Percentiles rank a stretch among this genome's conserved stretches.
These are phyloP conservation scores for Gadopsis marmoratus DNA, from an alignment of 2,797 vertebrate genomes.

Conservation along the genomic window DNA sequence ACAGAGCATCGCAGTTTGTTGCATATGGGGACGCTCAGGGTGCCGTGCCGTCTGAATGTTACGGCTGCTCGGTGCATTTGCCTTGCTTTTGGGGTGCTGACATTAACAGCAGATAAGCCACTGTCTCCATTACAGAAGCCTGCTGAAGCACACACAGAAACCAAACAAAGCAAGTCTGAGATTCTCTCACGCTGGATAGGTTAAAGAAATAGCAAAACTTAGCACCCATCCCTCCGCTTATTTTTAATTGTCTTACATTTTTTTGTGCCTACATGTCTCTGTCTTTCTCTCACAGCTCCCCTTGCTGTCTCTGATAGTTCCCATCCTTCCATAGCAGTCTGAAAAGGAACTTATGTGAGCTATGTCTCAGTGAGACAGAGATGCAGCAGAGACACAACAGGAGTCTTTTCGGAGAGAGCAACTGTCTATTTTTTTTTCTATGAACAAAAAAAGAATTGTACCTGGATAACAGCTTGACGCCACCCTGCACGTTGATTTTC, in stretches of 20 bases:
- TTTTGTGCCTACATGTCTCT: not conserved
- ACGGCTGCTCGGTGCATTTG: no score
- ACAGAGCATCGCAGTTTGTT: no score
- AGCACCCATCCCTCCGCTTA: not conserved
- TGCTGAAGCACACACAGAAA: not conserved
- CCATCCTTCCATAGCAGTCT: slow-evolving; percentile 17
- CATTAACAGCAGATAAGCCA: not conserved
- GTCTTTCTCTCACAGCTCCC: not conserved
- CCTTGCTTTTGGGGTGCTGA: not conserved
- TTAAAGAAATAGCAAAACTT: not conserved
- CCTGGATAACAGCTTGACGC: slow-evolving; percentile 20
- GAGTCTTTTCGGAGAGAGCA: not conserved
- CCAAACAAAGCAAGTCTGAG: not conserved
- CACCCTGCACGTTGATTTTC: slow-evolving; percentile 14
- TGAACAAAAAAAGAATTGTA: not conserved
- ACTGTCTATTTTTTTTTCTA: not conserved
- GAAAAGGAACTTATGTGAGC: slow-evolving; percentile 23
- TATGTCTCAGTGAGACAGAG: slow-evolving; percentile 12
- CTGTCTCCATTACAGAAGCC: not conserved
- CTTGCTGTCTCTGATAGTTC: slow-evolving; percentile 11
- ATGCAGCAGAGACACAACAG: slow-evolving; percentile 8
- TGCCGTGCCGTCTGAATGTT: no score
- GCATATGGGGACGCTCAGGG: no score
- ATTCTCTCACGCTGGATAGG: not conserved
- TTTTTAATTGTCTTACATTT: slow-evolving; percentile 11